Base-by-base conservation (phyloP, 2,113 vertebrate species). In the Bufo gargarizans region DNA sequence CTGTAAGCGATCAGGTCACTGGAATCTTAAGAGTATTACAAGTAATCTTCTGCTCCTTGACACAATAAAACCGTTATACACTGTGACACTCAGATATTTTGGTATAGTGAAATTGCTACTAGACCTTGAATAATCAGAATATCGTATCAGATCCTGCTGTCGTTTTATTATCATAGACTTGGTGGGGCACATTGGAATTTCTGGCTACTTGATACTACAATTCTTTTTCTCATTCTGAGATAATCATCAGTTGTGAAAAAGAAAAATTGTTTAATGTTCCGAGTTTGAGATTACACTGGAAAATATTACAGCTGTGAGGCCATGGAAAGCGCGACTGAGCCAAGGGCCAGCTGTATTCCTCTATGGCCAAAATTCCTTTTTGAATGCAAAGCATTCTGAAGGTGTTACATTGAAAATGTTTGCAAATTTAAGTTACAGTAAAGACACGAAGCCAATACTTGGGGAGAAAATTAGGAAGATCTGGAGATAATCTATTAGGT, bases 201-300 rank as follows among this genome's bases (percentile, higher is more conserved):
- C 82, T 33, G n/a, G 82, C 82, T 84, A 71, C 82, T 69, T 84
- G 65, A 84, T 71, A 69, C 65, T 55, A 71, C 63, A 19, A 84
- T 22, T 65, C 58, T 84, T 84, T 84, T 71, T 65, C 1, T 55
- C 49, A 84, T 71, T 71, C 47, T 43, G 59, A 74, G 83, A 85
- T 85, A 85, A 85, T 72, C 83, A 85, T 85, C 69, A 22, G 83
- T 85, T 85, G 69, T 76, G 67, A 85, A 85, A 84, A 76, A 74
- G 53, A 74, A 85, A 71, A 72, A 85, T 58, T n/a, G 83, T 85
- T 85, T 85, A 76, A 85, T 85, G 83, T 85, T 85, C n/a, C 55
- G 33, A 85, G 83, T 22, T 59, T 47, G 83, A 85, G 69, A 76
- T 74, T 85, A 74, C 55, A 74, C 69, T 72, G 83, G 67, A 85